Evolutionary conservation across 1,140 invertebrate genomes (phyloP).

Genomic region (Leptonema lineaticorne): DNA sequence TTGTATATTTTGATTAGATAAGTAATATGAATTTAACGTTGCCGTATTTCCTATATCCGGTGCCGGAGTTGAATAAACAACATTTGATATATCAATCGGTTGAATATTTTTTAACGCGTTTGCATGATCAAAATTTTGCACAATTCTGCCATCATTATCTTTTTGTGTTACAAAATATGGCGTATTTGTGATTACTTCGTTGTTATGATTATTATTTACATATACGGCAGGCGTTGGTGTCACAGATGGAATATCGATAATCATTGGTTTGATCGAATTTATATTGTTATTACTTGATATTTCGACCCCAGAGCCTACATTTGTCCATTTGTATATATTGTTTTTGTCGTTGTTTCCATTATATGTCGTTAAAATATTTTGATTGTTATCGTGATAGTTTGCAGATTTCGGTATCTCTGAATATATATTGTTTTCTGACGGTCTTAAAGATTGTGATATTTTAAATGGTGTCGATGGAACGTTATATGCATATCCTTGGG

Average conservation of each 20-base stretch:
- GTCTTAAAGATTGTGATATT: conserved; percentile 29
- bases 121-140: conserved; percentile 50
- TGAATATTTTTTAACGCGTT: conserved; percentile 55
- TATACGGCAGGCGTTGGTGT: conserved; percentile 43
- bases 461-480: conserved; percentile 23
- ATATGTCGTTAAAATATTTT: conserved; percentile 33
- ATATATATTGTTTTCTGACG: conserved; percentile 1
- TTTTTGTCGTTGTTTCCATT: conserved; percentile 43
- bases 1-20: background rate
- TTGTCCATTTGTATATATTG: conserved; percentile 36
- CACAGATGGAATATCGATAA: background rate
- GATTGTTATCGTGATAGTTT: conserved; percentile 17
- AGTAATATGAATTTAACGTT: conserved; percentile 26
- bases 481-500: conserved; percentile 20
- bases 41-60: conserved; percentile 29
- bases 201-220: conserved; percentile 44
- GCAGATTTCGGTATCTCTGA: conserved; percentile 13
- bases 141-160: conserved; percentile 22
- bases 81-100: conserved; percentile 52
- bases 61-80: conserved; percentile 46
- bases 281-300: conserved; percentile 25
- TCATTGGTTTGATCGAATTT: conserved; percentile 23
- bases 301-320: conserved; percentile 30
- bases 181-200: conserved; percentile 48
- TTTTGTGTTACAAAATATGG: conserved; percentile 41